Base-by-base conservation (phyloP, 2,797 vertebrate genomes). In the Alosa sapidissima region DNA sequence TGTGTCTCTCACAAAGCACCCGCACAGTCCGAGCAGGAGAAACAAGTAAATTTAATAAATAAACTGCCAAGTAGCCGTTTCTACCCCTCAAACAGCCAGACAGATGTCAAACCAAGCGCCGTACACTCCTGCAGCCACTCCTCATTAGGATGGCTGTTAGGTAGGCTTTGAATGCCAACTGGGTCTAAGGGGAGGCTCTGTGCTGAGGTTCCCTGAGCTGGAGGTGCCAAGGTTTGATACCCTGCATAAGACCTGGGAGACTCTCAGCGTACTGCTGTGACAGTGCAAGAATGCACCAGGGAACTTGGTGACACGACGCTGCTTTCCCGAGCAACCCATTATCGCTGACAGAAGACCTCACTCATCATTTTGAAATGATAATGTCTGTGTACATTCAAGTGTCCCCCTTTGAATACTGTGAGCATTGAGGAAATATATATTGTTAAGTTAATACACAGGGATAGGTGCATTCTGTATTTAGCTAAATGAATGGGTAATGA, bases 331-430 rank as follows among this genome's bases (percentile, higher is more conserved):
- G 72, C 72, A 78, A 78, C 5, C 72, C 72, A 78, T 78, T 78
- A 47, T 45, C 16, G 41, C 41, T 78, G 36, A 78, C 72, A 78
- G 72, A 78, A 16, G 72, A 47, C 41, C 41, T 78, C 72, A 78
- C 72, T 78, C 19, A 19, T 78, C 72, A 78, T 78, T 78, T 78
- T 78, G 72, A 78, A 78, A 78, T 78, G 41, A 78, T 78, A 78
- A 45, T 45, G 41, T 19, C 72, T 78, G 72, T 78, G 72, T 78
- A n/a, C 41, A 19, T 47, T 78, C 36, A 78, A 41, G 36, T 1
- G 47, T 19, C 36, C 65, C 41, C 8, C 36, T 78, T 78, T 78
- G 72, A 78, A 47, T 41, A 14, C 36, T 16, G 14, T 47, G 36
- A 36, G 36, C 1, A 47, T 9, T 16, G 72, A 78, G 72, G 72